Evolutionary conservation across 1,140 invertebrate genomes (phyloP), one percentile per base, ranked within the genome.

Genomic region (Mizuhopecten yessoensis): DNA sequence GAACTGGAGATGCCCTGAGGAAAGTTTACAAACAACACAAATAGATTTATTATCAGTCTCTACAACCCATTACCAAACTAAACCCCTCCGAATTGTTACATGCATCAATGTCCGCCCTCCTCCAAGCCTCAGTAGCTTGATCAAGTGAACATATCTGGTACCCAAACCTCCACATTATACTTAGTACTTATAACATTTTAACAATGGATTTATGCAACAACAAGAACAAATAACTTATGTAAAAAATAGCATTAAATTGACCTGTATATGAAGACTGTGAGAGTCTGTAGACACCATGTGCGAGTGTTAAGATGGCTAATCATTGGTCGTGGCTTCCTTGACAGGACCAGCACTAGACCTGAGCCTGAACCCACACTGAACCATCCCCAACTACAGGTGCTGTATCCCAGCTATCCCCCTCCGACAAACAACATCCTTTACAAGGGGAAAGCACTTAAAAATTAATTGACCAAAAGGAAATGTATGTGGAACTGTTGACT

Each of bases 11-110:
- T 75, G 57, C 57, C 57, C 57, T 29, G 57, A 75, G 57, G 57
- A 75, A 75, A 75, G 57, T 75, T 75, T 75, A 75, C 57, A 75
- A 75, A 75, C 57, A 75, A 75, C 57, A 75, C 57, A 75, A 75
- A 75, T 75, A 75, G 57, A 75, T 75, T 75, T 75, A 75, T 75
- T 75, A 75, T 75, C 57, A 75, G 57, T 75, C 17, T 29, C 57
- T 17, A 75, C 57, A 75, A 29, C 57, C 57, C 57, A 75, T 75
- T 75, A 75, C 23, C 29, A n/a, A 29, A 75, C 5, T 75, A n/a
- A 29, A 75, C 5, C 57, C 57, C 29, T 75, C n/a, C 3, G 57
- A 17, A 75, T 75, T 75, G 23, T 75, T 75, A n/a, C 57, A 29
- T 75, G n/a, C n/a, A 75, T 75, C 57, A 75, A n/a, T n/a, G 57